Evolutionary conservation across 1,140 invertebrate genomes (phyloP), one percentile per base, ranked within the genome.

Genomic region (Scaptomyza hsui): DNA sequence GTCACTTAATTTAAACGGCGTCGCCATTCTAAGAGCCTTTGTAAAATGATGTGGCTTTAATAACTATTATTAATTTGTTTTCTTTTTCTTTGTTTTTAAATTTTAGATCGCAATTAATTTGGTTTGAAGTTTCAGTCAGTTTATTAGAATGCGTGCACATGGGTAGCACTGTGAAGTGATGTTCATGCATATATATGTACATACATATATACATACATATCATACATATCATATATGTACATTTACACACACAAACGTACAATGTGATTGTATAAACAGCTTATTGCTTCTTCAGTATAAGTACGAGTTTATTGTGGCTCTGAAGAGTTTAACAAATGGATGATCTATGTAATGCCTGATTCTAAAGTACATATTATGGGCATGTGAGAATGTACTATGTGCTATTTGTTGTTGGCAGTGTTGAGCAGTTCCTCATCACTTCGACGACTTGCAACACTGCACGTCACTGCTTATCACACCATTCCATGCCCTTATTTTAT

Each of bases 231-330:
- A 19, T 13, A 42, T 10, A 4, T 12, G 9, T 55, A 47, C 19
- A 68, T 37, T 39, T 21, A 49, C 24, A 41, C 63, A 55, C 18
- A 53, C 57, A 61, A 13, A 75, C 15, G 52, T 37, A 13, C 19
- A 53, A 37, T 55, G 41, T 83, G 79, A 83, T 83, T 83, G 79
- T 79, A 75, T 83, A 79, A 83, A 75, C 75, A 79, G 79, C 79
- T 42, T 83, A 83, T 83, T 83, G 79, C 79, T 83, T 81, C 47
- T 42, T 70, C 51, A 49, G 47, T 45, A 47, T 55, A 55, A 60
- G 56, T 62, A 42, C 32, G 53, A 32, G 57, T 57, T 59, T 37
- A 45, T 16, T 10, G 41, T 32, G 41, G 37, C 52, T 42, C 61
- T 29, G 48, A 49, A 61, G 37, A 53, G 49, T 72, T 72, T 29